Evolutionary conservation across 92 coral and sea anemone genomes (phyloP).

Genomic region (Phenganax marumi): DNA sequence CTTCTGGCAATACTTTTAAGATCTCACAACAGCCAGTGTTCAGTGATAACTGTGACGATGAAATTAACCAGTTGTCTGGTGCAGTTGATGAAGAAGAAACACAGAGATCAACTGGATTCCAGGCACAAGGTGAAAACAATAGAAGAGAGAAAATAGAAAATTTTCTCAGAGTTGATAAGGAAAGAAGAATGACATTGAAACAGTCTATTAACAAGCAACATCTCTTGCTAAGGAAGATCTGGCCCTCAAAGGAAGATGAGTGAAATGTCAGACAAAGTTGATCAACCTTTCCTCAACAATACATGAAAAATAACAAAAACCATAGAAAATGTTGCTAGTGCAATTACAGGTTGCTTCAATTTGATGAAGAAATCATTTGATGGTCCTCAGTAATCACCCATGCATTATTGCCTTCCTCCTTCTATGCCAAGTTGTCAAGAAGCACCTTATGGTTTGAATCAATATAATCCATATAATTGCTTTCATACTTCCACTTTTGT

Average conservation of each 20-base stretch:
- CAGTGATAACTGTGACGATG: constrained; percentile 12
- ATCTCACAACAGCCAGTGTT: not conserved
- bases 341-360: constrained; percentile 17
- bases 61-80: constrained; percentile 9
- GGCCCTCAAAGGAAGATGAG: no score
- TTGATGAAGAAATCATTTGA: not conserved
- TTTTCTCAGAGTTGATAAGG: not conserved
- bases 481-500: not conserved
- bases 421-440: not conserved
- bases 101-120: not conserved
- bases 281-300: constrained; percentile 26
- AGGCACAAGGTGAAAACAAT: not conserved
- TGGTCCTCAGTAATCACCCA: not conserved
- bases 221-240: no score
- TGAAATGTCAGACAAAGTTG: not conserved
- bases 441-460: not conserved
- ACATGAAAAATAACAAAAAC: constrained; percentile 6
- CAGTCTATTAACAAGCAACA: no score
- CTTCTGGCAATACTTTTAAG: not conserved
- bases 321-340: constrained; percentile 6
- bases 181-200: not conserved
- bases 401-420: not conserved
- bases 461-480: not conserved
- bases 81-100: not conserved
- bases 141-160: constrained; percentile 17